Conservation (phyloP, 2,888 invertebrate genomes). For the Clusia tigrina region DNA sequence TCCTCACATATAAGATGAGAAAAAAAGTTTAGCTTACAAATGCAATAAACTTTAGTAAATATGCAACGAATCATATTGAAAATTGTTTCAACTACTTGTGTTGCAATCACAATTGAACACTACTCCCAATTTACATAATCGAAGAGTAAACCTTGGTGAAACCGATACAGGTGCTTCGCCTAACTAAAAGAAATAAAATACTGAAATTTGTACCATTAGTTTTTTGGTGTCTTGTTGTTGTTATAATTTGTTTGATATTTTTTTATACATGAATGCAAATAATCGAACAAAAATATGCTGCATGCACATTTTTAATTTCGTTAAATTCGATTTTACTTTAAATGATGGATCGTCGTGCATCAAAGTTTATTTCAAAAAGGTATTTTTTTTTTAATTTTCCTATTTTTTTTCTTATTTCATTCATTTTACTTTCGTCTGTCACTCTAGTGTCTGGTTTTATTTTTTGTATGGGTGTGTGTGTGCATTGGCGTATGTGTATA, state of each 20-base stretch:
- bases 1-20: background rate
- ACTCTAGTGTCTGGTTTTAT: constrained; percentile 24
- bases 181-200: constrained; percentile 23
- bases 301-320: constrained; percentile 62
- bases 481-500: constrained; percentile 18
- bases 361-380: constrained; percentile 83
- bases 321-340: constrained; percentile 64
- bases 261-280: background rate
- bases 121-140: constrained; percentile 22
- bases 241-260: constrained; percentile 2
- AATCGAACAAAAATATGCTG: constrained; percentile 5
- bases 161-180: constrained; percentile 36
- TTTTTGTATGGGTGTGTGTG: constrained; percentile 26
- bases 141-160: background rate
- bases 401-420: constrained; percentile 20
- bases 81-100: background rate
- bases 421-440: constrained; percentile 26
- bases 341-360: constrained; percentile 82
- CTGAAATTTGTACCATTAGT: background rate
- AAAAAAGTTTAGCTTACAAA: constrained; percentile 8
- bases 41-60: background rate
- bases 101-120: background rate
- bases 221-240: background rate
- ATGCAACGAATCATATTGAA: constrained; percentile 18
- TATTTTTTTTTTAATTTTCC: constrained; percentile 65